Evolutionary conservation across 2,113 vertebrate genomes (phyloP).

Genomic region (Crocuta crocuta): DNA sequence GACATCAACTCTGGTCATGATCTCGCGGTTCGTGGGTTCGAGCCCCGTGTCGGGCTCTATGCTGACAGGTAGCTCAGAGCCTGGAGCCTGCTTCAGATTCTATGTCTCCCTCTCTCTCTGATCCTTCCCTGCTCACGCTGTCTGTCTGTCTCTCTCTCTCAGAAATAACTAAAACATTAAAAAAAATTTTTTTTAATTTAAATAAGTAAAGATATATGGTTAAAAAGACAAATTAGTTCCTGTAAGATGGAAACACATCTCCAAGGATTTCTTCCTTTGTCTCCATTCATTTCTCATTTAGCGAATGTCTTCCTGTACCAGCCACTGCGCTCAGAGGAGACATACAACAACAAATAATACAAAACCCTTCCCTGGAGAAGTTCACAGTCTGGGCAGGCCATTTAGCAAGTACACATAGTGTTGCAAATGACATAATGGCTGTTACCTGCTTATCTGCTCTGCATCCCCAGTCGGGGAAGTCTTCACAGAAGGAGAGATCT

Average conservation of each 20-base stretch:
- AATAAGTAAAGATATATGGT: neutral
- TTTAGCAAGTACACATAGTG: neutral
- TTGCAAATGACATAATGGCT: neutral
- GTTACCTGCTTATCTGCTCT: neutral
- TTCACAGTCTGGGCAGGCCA: neutral
- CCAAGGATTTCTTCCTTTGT: neutral
- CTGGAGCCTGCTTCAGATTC: too few species aligned
- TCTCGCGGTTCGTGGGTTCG: too few species aligned
- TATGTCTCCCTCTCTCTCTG: too few species aligned
- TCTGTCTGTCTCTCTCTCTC: too few species aligned
- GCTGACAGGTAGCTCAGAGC: too few species aligned
- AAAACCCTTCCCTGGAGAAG: neutral
- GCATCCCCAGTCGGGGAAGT: neutral
- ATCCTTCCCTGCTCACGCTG: too few species aligned
- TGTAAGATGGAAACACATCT: neutral
- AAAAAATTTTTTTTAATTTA: too few species aligned
- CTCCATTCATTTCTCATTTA: neutral
- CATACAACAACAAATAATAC: neutral
- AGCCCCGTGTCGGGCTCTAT: too few species aligned
- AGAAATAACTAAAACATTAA: too few species aligned
- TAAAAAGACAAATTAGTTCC: neutral
- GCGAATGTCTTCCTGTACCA: neutral
- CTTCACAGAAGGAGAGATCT: neutral
- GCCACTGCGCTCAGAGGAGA: neutral
- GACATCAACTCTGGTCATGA: too few species aligned